Base-by-base conservation (phyloP, 2,888 invertebrate genomes). In the Agonum fuliginosum region DNA sequence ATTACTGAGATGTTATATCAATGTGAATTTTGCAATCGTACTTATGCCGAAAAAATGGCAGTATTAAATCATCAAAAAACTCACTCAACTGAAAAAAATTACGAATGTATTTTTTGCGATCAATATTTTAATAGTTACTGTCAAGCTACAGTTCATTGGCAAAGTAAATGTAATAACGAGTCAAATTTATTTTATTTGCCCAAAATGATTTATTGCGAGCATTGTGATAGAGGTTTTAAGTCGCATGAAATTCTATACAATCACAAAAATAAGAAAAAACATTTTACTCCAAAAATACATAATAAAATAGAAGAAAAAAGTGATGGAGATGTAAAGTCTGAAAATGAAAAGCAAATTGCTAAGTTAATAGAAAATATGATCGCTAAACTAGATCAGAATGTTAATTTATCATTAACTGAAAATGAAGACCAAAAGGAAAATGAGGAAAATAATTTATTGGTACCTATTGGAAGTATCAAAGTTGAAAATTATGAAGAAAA, bases 21-120 rank as follows among this genome's bases (percentile, higher is more conserved):
- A 81, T 91, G 91, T 79, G 91, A 91, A 83, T 91, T 89, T 81
- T 91, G 91, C 81, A 91, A 91, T 80, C 87, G 88, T 46, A 87
- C 89, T 0, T 91, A 90, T 80, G 87, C 88, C 0, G 89, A 91
- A 62, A 87, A 88, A 51, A 86, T 87, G 0, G 85, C 87, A 48
- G 81, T 91, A 27, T 82, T 88, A 8, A 81, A 81, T 34, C 89
- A 89, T 79, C 87, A 87, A 78, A 83, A 84, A 69, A 84, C 82
- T 14, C 89, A 89, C 78, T 85, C 86, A 0, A 86, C 88, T 3
- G 85, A 86, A 17, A 85, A 84, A 76, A 88, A 88, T 51, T 89
- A 88, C 80, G 85, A 85, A 65, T 89, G 89, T 78, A 84, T 87
- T 81, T 81, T 88, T 82, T 86, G 89, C 84, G 80, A 86, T 81